Base-by-base conservation (phyloP, 2,797 vertebrate species). In the Xenentodon cancila region DNA sequence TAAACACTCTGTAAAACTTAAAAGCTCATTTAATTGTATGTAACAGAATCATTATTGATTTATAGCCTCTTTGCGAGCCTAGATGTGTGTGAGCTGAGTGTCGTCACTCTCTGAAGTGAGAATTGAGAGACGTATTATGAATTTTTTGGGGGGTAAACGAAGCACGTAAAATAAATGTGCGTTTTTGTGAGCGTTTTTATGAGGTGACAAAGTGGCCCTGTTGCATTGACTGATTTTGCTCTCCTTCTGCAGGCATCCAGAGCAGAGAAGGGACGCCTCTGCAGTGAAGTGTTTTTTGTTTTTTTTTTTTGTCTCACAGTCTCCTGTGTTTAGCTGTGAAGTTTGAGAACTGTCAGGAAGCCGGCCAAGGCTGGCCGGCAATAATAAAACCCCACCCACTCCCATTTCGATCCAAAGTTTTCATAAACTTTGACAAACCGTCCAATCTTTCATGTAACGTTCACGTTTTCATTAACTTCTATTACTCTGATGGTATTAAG, bases 1-100 rank as follows among this genome's bases (percentile, higher is more conserved):
- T 94, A 93, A 95, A 95, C 93, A 95, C 92, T 91, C 91, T 92
- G 91, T 97, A 95, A 97, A 97, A 95, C 83, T 95, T 94, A 93
- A 93, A 95, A 94, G 91, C 86, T 89, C 92, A 94, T 95, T 94
- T 95, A 94, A 93, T 95, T 94, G 92, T 92, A 95, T 94, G 94
- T 94, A 94, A 94, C 92, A 92, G 92, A 71, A 79, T 71, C 80
- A 70, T 52, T 91, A 91, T 91, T 95, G 95, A 97, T 96, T 96
- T 96, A 95, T 90, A 75, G 88, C 79, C 88, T 90, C 88, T 91
- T 89, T 90, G 83, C 89, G 88, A 91, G 85, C 75, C 67, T 59
- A 68, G 79, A 85, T 93, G 81, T 84, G 83, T 82, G 53, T 90
- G 88, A 92, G 92, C 92, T 73, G 75, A 78, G 84, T 88, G 91